Base-by-base conservation (phyloP, 1,140 invertebrate species). In the Pygmarrhopalites habei region DNA sequence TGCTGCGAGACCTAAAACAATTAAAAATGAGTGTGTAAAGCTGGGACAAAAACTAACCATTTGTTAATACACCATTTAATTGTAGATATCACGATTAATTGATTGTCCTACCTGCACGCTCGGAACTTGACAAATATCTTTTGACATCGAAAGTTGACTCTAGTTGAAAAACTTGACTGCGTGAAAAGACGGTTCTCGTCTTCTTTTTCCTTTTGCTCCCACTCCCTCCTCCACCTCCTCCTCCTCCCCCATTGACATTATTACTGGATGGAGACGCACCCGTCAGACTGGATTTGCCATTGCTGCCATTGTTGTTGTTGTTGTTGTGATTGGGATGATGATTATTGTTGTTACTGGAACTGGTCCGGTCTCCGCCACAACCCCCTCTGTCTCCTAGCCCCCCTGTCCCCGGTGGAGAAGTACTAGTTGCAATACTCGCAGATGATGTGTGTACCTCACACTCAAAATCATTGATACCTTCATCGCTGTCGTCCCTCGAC, bases 61-160 rank as follows among this genome's bases (percentile, higher is more conserved):
- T n/a, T n/a, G n/a, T n/a, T n/a, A n/a, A n/a, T n/a, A n/a, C n/a
- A n/a, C n/a, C n/a, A n/a, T n/a, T n/a, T n/a, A n/a, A n/a, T n/a
- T n/a, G n/a, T n/a, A n/a, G n/a, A n/a, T n/a, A n/a, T n/a, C n/a
- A n/a, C n/a, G n/a, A n/a, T n/a, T n/a, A n/a, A n/a, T n/a, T n/a
- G n/a, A n/a, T n/a, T n/a, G n/a, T n/a, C n/a, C n/a, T n/a, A n/a
- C n/a, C 92, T 0, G 95, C 92, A 14, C 96, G 80, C 74, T 99
- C 95, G 4, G 93, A 93, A 65, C 91, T 95, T 61, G 92, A 97
- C 25, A 99, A 80, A 75, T 98, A 99, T 12, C 95, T 82, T 75
- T 98, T 99, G 84, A 95, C 87, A 75, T 98, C 95, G 76, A 98
- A 99, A 0, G 93, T 98, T 3, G 91, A 94, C 75, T 99, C 96